A percentile compares a stretch with the other conserved stretches of the same genome.
Evolutionary conservation across 1,140 invertebrate genomes (phyloP).

Genomic region (Drosophila ohnishii): DNA sequence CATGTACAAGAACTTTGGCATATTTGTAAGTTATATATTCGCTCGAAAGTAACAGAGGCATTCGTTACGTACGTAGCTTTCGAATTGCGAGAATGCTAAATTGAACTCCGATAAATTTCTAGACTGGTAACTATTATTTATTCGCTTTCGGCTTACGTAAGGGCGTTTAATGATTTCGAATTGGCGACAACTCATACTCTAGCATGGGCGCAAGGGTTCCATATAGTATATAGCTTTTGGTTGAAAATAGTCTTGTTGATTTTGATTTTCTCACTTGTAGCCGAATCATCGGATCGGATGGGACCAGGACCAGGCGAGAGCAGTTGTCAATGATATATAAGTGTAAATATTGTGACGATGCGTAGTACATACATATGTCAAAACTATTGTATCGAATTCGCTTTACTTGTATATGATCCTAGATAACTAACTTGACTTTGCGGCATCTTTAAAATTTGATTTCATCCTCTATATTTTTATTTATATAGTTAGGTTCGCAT

Average conservation of each 20-base stretch:
- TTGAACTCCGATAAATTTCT: constrained; percentile 54
- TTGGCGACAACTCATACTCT: constrained; percentile 17
- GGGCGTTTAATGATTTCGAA: constrained; percentile 20
- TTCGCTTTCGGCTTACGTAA: constrained; percentile 20
- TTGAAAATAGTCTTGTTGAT: constrained; percentile 52
- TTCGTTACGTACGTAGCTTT: constrained; percentile 12
- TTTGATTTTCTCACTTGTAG: constrained; percentile 16
- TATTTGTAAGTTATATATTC: constrained; percentile 16
- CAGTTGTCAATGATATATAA: constrained; percentile 47
- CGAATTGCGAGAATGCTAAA: constrained; percentile 31
- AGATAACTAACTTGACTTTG: constrained; percentile 47
- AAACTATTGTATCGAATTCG: constrained; percentile 60
- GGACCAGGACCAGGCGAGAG: constrained; percentile 35
- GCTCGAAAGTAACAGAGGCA: constrained; percentile 14
- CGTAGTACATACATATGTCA: constrained; percentile 20
- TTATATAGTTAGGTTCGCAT: constrained; percentile 56
- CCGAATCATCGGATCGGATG: constrained; percentile 30
- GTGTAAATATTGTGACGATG: constrained; percentile 48
- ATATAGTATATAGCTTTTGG: constrained; percentile 32
- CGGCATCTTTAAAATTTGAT: constrained; percentile 52
- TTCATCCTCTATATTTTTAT: constrained; percentile 56
- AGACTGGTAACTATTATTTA: constrained; percentile 51
- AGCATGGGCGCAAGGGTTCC: background rate
- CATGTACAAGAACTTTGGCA: constrained; percentile 22
- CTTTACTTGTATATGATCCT: constrained; percentile 62